phyloP scores from a whole-genome alignment of 92 coral and sea anemone species.

The Parazoanthus darwini region DNA sequence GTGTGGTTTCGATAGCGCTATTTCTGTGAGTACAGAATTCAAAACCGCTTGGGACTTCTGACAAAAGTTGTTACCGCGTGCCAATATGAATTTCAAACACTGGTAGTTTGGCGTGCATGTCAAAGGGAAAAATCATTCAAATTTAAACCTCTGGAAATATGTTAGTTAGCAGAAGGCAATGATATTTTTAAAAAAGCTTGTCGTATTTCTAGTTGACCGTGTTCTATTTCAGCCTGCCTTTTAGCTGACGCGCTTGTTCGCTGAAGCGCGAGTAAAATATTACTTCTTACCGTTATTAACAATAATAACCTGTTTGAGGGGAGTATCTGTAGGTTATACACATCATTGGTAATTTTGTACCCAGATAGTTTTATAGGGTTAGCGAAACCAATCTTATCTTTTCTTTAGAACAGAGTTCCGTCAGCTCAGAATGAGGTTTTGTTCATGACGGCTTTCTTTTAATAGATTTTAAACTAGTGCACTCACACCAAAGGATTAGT shows the following conservation, averaged over 20 bases:
- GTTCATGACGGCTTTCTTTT: conserved; percentile 22
- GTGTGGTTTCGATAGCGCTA: conserved; percentile 25
- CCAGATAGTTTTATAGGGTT: conserved; percentile 13
- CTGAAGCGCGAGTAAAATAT: conserved; percentile 22
- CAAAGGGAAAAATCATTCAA: conserved; percentile 20
- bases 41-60: conserved; percentile 23
- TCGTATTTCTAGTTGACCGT: conserved; percentile 13
- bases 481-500: conserved; percentile 22
- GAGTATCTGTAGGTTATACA: conserved; percentile 21
- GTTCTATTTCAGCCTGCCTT: conserved; percentile 19
- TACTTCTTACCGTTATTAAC: conserved; percentile 20
- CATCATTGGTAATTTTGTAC: conserved; percentile 11
- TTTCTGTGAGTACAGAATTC: conserved; percentile 20
- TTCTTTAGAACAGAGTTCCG: conserved; percentile 22
- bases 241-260: conserved; percentile 22
- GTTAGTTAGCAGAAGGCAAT: conserved; percentile 21
- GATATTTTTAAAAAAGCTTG: conserved; percentile 10
- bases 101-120: conserved; percentile 12
- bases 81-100: conserved; percentile 5
- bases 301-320: conserved; percentile 16
- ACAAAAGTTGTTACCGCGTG: conserved; percentile 7
- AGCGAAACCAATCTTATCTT: conserved; percentile 9
- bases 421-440: conserved; percentile 22
- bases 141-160: conserved; percentile 7
- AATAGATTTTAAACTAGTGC: conserved; percentile 20